Percentiles rank a stretch among this genome's conserved stretches.
Conservation (phyloP, 2,797 vertebrate genomes). For the Picus viridis region DNA sequence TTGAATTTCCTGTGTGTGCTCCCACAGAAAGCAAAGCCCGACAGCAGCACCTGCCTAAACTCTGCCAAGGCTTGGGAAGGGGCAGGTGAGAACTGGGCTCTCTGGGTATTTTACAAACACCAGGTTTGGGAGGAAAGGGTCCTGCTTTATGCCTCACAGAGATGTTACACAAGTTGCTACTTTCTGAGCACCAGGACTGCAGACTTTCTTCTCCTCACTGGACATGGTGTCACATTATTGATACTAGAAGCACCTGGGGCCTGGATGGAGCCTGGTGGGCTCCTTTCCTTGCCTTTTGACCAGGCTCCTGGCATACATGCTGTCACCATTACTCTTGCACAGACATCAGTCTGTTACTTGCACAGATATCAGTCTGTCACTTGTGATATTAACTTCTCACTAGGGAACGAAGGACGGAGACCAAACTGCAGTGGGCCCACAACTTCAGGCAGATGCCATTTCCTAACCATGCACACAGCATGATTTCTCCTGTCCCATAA, state of each 20-base stretch:
- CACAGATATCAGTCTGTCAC: background rate
- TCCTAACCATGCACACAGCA: accelerated
- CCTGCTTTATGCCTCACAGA: background rate
- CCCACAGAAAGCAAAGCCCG: background rate
- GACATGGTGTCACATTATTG: background rate
- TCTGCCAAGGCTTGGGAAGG: background rate
- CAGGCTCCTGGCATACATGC: accelerated
- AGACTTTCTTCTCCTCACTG: background rate
- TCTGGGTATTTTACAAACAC: background rate
- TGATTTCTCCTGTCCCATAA: background rate
- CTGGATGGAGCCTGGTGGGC: background rate
- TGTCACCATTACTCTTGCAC: background rate
- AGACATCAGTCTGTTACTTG: background rate
- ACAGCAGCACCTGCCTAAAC: background rate
- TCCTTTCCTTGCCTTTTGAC: background rate
- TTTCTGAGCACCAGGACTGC: background rate
- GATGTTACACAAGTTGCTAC: background rate
- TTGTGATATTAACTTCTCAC: background rate
- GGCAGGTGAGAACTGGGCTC: background rate
- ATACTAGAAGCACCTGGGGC: background rate
- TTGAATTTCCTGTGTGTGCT: background rate
- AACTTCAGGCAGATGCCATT: background rate
- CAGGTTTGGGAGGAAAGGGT: accelerated
- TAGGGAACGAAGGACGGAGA: background rate
- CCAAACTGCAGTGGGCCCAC: accelerated